Percentiles rank a stretch among this genome's conserved stretches.
Conservation (phyloP, 2,113 vertebrate species). For the Motacilla alba region DNA sequence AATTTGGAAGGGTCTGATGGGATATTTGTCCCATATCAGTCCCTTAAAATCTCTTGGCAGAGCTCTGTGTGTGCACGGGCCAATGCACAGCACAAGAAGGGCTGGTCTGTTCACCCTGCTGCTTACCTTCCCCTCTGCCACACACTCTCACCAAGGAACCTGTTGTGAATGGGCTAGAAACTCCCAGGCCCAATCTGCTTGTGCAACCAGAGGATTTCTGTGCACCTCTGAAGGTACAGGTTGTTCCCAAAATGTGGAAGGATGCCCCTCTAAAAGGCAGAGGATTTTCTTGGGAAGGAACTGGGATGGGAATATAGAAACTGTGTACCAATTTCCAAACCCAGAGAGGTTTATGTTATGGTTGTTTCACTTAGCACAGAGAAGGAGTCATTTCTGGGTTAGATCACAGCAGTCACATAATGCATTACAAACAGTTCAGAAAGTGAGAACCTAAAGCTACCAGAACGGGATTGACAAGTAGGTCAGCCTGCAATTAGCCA, state of each 20-base stretch:
- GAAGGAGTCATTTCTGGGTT: not conserved
- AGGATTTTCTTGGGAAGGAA: not conserved
- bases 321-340: not conserved
- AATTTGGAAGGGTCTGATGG: not conserved
- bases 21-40: not conserved
- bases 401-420: not conserved
- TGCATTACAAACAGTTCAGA: not conserved
- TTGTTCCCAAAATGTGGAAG: not conserved
- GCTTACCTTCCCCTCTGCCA: not conserved
- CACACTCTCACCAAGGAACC: not conserved
- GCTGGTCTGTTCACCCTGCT: not conserved
- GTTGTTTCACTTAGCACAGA: not conserved
- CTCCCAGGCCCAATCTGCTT: not conserved
- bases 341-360: not conserved
- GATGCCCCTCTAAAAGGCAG: not conserved
- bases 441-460: not conserved
- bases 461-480: not conserved
- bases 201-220: not conserved
- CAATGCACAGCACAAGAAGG: not conserved
- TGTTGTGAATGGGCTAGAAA: not conserved
- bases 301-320: not conserved
- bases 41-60: not conserved
- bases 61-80: not conserved
- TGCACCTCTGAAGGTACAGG: not conserved
- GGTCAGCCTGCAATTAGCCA: conserved; percentile 11